Base-by-base conservation (phyloP, 2,888 invertebrate species). In the Gandaritis pyraliata region DNA sequence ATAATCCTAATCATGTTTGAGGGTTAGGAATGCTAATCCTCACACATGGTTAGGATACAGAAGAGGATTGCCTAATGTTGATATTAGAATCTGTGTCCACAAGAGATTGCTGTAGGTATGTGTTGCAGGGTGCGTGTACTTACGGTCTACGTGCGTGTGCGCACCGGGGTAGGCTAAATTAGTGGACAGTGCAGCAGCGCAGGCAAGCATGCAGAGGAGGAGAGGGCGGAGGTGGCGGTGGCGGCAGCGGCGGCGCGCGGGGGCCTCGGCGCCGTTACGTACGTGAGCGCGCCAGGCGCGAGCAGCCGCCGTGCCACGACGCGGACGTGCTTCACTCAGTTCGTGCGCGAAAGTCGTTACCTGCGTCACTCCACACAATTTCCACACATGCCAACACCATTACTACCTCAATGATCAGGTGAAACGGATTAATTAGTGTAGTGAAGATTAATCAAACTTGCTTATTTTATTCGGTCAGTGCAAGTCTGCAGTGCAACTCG, bases 321-420 rank as follows among this genome's bases (percentile, higher is more conserved):
- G 87, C 89, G 89, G 88, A 89, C 90, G 90, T 88, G 90, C 88
- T 90, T 90, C 91, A 89, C 87, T 90, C 92, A 91, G 89, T 90
- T 88, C 89, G 88, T 90, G 90, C 90, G 90, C 90, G 91, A 91
- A 91, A 92, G 89, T 90, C 87, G 86, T 87, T 90, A 89, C 87
- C 85, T 86, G 85, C 87, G 87, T 88, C 88, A 90, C 82, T 86
- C 82, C 77, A 83, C 80, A 83, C 78, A 82, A 85, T 86, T 87
- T 85, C 82, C 82, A 83, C 80, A 85, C 87, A 88, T 85, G 88
- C 89, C 75, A 87, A 80, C 80, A 80, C 74, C 75, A 76, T 76
- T 80, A 72, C 78, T 75, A 10, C 80, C 71, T 71, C 66, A 74
- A 74, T 73, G 70, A 74, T 75, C 73, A 72, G 73, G 75, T 78